Conservation (phyloP, 2,113 vertebrate genomes). For the Rhea pennata region DNA sequence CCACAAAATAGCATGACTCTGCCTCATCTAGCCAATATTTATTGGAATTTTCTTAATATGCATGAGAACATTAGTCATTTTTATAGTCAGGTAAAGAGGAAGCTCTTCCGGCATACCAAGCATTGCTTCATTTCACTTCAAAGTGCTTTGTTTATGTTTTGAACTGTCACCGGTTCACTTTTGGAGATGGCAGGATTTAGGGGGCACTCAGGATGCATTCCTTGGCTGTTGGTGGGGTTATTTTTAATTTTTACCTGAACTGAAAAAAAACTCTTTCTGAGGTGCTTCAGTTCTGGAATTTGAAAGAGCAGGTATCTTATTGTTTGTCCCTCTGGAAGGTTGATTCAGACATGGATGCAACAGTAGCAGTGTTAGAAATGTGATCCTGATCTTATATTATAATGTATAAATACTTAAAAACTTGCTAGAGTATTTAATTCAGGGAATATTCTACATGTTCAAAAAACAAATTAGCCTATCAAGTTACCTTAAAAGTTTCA, state of each 20-base stretch:
- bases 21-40: too few species aligned
- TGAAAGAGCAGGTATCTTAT: neutral
- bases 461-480: neutral
- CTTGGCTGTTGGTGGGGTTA: neutral
- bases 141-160: too few species aligned
- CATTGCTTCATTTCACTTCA: neutral
- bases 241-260: neutral
- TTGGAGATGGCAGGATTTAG: fast-evolving
- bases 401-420: neutral
- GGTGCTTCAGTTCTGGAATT: neutral
- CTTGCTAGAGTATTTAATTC: neutral
- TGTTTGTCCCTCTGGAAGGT: neutral
- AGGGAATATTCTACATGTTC: neutral
- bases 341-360: neutral
- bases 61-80: fast-evolving
- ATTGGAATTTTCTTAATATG: fast-evolving
- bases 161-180: neutral
- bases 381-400: fast-evolving
- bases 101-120: fast-evolving
- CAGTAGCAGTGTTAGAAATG: neutral
- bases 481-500: neutral
- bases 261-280: neutral
- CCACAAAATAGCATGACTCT: too few species aligned
- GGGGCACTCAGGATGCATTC: fast-evolving
- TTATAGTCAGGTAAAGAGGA: fast-evolving